Base-by-base conservation (phyloP, 2,797 vertebrate genomes). In the Amazona ochrocephala region DNA sequence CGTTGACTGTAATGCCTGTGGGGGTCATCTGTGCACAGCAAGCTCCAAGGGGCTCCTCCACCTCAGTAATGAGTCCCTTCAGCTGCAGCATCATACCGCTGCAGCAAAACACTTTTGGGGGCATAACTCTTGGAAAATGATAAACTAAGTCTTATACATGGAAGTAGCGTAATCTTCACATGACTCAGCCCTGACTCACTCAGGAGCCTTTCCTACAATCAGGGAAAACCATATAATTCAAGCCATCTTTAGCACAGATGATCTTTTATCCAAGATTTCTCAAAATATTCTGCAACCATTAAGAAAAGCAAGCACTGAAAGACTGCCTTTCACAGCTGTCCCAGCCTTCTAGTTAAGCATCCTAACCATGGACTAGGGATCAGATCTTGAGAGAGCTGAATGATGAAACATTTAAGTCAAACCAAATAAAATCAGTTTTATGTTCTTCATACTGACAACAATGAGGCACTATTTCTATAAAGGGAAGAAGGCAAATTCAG, bases 161-260 rank as follows among this genome's bases (percentile, higher is more conserved):
- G 37, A 74, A 89, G 66, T 5, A 61, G 65, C 76, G 85, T 45
- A 26, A 47, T 84, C 54, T 74, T 84, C 72, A 68, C 32, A 9
- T 93, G 93, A 95, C 77, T 95, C 86, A 94, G 71, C 37, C 53
- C 64, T 92, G 86, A 95, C 71, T 96, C 86, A 87, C 41, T 37
- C 70, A 37, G 60, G 23, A 94, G 48, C 34, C 58, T 75, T 93
- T 88, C 34, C 85, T 83, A 90, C 71, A 90, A 60, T 60, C 44
- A 82, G 58, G 64, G 42, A 83, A 90, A 92, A 80, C 34, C 7
- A 13, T 64, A 66, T 92, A 3, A 83, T 91, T 92, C 34, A 74
- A 89, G 75, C 72, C 41, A 30, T 79, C 75, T 93, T 93, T 84
- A 89, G 70, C 78, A 93, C 62, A 87, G 45, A 75, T 75, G 56